Base-by-base conservation (phyloP, 2,797 vertebrate genomes). In the Malurus splendens region DNA sequence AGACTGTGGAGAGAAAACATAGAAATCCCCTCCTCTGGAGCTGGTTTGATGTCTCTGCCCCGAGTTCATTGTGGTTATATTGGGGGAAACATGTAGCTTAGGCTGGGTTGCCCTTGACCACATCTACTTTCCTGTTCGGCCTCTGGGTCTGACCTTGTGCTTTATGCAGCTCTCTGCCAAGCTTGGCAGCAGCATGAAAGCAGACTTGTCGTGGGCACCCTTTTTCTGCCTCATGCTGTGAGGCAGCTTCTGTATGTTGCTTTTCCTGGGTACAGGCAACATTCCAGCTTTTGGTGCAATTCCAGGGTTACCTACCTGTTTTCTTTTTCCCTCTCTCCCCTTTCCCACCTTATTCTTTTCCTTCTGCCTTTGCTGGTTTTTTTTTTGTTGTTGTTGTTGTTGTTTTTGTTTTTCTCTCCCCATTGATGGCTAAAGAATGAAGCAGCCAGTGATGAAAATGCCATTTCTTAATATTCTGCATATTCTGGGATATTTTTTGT, bases 191-290 rank as follows among this genome's bases (percentile, higher is more conserved):
- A 81, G 70, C 60, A 76, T 33, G 73, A 66, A 71, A 83, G 70
- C 89, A 83, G 83, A 82, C 81, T 93, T 90, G 48, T 90, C 24
- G 54, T 91, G 81, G 83, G 83, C 78, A 84, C 76, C 44, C 79
- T 92, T 91, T 83, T 86, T 93, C 90, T 94, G 77, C 93, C 86
- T 92, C 67, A n/a, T 78, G 91, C 90, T 93, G 76, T 56, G 78
- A 82, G 55, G 76, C 87, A 90, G 82, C 76, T 81, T 82, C 73
- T 68, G 59, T 62, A 28, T 62, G 9, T 65, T 89, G 83, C 76
- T 92, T 89, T 77, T 94, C 80, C 71, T 79, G 60, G 30, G 60
- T 38, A 54, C 64, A 90, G 76, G 73, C 62, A 70, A n/a, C 70
- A 70, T 80, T 70, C 57, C 75, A 75, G 75, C 45, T 81, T 83